Percentiles rank a stretch among this genome's conserved stretches.
phyloP scores from a whole-genome alignment of 1,140 invertebrate species.

The Ostrea edulis region DNA sequence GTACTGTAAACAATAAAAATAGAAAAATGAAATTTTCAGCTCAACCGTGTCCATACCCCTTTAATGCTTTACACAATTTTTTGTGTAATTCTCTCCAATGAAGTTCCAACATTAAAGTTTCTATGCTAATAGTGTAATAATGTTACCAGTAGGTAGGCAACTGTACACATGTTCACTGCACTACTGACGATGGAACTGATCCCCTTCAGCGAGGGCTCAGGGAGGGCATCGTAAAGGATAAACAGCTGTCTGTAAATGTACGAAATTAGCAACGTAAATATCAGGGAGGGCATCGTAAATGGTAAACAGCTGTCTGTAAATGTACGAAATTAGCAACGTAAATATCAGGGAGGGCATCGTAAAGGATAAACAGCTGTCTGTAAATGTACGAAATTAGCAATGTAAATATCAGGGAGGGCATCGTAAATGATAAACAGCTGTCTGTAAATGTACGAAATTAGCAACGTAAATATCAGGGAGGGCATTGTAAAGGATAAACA shows the following conservation, averaged over 20 bases:
- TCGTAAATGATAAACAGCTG: constrained; percentile 98
- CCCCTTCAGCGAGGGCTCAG: constrained; percentile 91
- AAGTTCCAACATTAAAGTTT: not conserved
- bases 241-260: constrained; percentile 89
- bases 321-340: not conserved
- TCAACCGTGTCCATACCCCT: no score
- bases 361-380: constrained; percentile 97
- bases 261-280: not conserved
- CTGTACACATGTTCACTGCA: constrained; percentile 94
- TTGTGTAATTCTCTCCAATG: no score
- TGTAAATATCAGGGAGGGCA: constrained; percentile 85
- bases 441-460: constrained; percentile 79
- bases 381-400: constrained; percentile 41
- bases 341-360: constrained; percentile 90
- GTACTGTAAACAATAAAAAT: no score
- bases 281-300: constrained; percentile 95
- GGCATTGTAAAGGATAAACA: constrained; percentile 97
- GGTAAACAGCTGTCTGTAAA: constrained; percentile 93
- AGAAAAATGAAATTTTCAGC: no score
- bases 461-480: constrained; percentile 84
- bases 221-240: constrained; percentile 94
- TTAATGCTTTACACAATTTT: no score
- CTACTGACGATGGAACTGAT: constrained; percentile 92
- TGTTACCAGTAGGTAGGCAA: constrained; percentile 83
- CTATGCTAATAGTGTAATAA: not conserved